Conservation (phyloP, 2,888 invertebrate genomes). For the Adelognathus sp. region DNA sequence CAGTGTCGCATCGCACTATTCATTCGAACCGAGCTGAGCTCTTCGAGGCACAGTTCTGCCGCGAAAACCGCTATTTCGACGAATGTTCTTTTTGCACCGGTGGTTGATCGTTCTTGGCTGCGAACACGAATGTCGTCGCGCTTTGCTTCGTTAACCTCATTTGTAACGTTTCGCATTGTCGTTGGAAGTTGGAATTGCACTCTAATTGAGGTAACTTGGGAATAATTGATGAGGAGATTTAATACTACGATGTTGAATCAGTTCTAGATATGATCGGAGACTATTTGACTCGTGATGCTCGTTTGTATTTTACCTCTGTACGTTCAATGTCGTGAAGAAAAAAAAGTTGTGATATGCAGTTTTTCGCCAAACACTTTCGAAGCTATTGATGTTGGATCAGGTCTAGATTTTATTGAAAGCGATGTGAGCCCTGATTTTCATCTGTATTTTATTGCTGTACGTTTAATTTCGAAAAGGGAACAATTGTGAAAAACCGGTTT, state of each 20-base stretch:
- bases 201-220: not conserved
- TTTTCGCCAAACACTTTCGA: too few relatives aligned
- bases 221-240: not conserved
- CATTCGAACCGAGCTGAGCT: slow-evolving; percentile 3
- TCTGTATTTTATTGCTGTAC: too few relatives aligned
- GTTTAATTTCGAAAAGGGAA: not conserved
- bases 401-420: too few relatives aligned
- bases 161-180: not conserved
- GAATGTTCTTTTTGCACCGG: not conserved
- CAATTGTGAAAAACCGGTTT: not conserved
- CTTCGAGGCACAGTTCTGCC: not conserved
- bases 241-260: not conserved
- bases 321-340: not conserved
- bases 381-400: too few relatives aligned
- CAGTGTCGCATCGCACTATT: slow-evolving; percentile 10
- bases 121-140: not conserved
- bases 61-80: slow-evolving; percentile 27
- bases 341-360: too few relatives aligned
- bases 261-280: too few relatives aligned
- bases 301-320: not conserved
- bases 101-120: not conserved
- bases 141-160: not conserved
- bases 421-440: too few relatives aligned
- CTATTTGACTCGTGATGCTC: too few relatives aligned
- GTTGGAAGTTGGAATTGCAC: too few relatives aligned